Evolutionary conservation across 2,888 invertebrate species (phyloP).

Genomic region (Scaptomyza reducta): DNA sequence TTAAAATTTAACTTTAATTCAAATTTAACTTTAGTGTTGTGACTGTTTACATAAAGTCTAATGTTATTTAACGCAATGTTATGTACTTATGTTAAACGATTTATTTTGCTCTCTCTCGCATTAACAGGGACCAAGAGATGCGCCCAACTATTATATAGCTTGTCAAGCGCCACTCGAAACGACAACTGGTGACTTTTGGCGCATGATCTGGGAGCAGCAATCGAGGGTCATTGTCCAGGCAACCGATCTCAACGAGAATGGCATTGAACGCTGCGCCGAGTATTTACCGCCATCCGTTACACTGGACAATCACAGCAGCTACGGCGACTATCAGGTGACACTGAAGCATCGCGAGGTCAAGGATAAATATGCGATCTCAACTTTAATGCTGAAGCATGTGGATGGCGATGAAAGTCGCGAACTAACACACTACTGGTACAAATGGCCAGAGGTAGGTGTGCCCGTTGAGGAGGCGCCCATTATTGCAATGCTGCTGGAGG

Average conservation of each 20-base stretch:
- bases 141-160: slow-evolving; percentile 94
- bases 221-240: slow-evolving; percentile 94
- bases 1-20: neutral
- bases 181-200: slow-evolving; percentile 96
- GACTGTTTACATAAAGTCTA: neutral
- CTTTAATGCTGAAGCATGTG: slow-evolving; percentile 92
- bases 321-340: slow-evolving; percentile 93
- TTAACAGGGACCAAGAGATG: slow-evolving; percentile 92
- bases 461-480: slow-evolving; percentile 93
- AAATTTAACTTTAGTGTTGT: neutral
- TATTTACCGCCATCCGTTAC: slow-evolving; percentile 96
- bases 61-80: neutral
- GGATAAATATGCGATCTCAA: slow-evolving; percentile 95
- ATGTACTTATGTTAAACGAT: neutral
- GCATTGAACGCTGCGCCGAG: slow-evolving; percentile 94
- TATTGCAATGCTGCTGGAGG: slow-evolving; percentile 94
- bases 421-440: slow-evolving; percentile 96
- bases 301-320: slow-evolving; percentile 93
- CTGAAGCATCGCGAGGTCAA: slow-evolving; percentile 94
- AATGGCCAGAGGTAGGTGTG: slow-evolving; percentile 94
- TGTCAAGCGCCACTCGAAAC: slow-evolving; percentile 94
- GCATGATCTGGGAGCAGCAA: slow-evolving; percentile 98
- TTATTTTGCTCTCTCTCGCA: neutral
- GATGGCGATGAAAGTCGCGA: slow-evolving; percentile 93
- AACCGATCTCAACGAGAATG: slow-evolving; percentile 94